Conservation (phyloP, 2,113 vertebrate genomes). For the Notarius quadriscutis region DNA sequence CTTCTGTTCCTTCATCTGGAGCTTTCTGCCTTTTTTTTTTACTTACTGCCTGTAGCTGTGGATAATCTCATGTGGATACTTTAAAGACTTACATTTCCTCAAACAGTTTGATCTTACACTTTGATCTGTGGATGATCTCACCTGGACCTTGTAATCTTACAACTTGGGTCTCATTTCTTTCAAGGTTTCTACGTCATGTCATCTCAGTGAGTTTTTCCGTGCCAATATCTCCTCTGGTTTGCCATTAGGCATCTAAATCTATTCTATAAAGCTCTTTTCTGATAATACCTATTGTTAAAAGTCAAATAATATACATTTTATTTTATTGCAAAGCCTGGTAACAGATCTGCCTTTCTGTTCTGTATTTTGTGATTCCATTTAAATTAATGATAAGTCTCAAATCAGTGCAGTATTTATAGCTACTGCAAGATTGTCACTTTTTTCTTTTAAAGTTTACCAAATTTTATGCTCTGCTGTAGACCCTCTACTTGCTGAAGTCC, state of each 20-base stretch:
- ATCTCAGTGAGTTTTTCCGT: background rate
- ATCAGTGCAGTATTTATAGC: background rate
- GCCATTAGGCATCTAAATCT: background rate
- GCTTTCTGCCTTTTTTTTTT: background rate
- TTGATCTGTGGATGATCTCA: background rate
- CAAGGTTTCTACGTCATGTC: background rate
- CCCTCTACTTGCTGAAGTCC: background rate
- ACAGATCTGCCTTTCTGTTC: background rate
- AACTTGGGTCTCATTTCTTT: background rate
- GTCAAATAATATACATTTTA: background rate
- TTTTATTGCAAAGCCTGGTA: background rate
- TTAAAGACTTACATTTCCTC: background rate
- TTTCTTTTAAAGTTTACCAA: background rate
- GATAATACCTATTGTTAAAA: background rate
- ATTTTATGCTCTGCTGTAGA: background rate
- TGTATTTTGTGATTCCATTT: background rate
- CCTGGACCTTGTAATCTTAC: background rate
- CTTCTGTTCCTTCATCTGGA: constrained; percentile 22
- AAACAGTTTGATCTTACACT: background rate
- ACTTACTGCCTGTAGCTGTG: background rate
- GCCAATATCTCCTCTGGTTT: background rate
- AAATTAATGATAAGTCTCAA: background rate
- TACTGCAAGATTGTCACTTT: background rate
- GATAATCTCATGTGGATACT: background rate
- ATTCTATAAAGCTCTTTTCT: background rate